These are phyloP conservation scores for Prunella himalayana DNA, from an alignment of 2,113 vertebrate species.

Conservation along the genomic window DNA sequence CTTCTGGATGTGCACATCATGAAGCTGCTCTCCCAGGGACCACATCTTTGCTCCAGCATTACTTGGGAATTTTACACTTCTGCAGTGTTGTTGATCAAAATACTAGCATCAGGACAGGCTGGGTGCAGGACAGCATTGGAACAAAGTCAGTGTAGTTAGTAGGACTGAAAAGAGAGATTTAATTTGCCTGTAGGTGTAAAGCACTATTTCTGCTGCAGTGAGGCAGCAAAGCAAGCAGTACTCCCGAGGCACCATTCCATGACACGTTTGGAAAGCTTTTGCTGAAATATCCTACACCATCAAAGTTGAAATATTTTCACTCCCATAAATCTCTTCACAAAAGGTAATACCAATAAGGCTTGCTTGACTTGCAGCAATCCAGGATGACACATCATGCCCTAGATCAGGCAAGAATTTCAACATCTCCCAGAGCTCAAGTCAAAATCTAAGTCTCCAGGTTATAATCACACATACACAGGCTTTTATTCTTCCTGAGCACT, in stretches of 20 bases:
- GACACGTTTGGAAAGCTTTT: background rate
- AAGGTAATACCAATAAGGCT: background rate
- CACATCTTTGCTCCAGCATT: background rate
- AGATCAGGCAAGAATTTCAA: slow-evolving; percentile 3
- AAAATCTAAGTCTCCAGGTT: background rate
- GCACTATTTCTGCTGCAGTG: background rate
- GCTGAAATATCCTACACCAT: background rate
- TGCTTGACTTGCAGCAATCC: slow-evolving; percentile 14
- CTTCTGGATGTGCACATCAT: rapidly evolving
- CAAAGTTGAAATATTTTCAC: slow-evolving; percentile 16
- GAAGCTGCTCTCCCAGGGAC: background rate
- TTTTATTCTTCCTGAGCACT: background rate
- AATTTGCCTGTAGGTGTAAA: background rate
- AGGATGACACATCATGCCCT: background rate
- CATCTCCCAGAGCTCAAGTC: slow-evolving; percentile 25
- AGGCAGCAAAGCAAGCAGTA: background rate
- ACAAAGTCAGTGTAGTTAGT: background rate
- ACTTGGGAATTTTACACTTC: background rate
- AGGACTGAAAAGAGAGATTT: background rate
- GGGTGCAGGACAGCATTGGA: background rate
- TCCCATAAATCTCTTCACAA: background rate
- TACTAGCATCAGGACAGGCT: background rate
- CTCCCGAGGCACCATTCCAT: background rate
- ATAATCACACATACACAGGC: background rate
- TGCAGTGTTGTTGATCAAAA: background rate